Evolutionary conservation across 2,888 invertebrate species (phyloP).

Genomic region (Lutraria lutraria): DNA sequence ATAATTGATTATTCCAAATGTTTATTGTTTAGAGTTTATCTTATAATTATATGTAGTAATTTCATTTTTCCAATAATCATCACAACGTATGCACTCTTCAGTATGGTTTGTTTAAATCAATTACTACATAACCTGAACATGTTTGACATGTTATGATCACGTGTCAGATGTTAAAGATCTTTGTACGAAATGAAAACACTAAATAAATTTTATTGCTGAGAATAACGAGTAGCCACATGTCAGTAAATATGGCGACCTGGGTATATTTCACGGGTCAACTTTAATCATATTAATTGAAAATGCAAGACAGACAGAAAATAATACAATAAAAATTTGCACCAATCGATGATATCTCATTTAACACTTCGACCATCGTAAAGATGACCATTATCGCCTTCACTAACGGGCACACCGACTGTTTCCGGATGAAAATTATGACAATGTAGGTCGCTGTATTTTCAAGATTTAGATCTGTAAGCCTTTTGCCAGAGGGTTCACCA

Average conservation of each 20-base stretch:
- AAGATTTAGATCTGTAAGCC: constrained; percentile 26
- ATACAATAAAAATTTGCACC: background rate
- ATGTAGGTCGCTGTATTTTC: constrained; percentile 15
- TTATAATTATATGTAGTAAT: too few relatives aligned
- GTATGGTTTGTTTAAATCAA: too few relatives aligned
- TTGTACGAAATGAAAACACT: background rate
- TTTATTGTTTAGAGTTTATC: too few relatives aligned
- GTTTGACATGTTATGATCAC: background rate
- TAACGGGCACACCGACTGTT: constrained; percentile 22
- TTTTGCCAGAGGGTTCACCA: constrained; percentile 22
- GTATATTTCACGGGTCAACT: constrained; percentile 20
- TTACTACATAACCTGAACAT: background rate
- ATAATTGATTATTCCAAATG: too few relatives aligned
- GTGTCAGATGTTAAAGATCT: background rate
- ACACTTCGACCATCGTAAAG: constrained; percentile 17
- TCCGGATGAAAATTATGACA: background rate
- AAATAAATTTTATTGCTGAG: background rate
- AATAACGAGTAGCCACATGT: constrained; percentile 11
- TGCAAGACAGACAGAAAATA: constrained; percentile 12
- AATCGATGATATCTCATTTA: constrained; percentile 24
- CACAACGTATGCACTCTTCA: too few relatives aligned
- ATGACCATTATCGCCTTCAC: constrained; percentile 13
- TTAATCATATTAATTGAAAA: constrained; percentile 28
- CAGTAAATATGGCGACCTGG: background rate
- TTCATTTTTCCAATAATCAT: too few relatives aligned